Conservation (phyloP, 2,113 vertebrate species). For the Phyllostomus hastatus region DNA sequence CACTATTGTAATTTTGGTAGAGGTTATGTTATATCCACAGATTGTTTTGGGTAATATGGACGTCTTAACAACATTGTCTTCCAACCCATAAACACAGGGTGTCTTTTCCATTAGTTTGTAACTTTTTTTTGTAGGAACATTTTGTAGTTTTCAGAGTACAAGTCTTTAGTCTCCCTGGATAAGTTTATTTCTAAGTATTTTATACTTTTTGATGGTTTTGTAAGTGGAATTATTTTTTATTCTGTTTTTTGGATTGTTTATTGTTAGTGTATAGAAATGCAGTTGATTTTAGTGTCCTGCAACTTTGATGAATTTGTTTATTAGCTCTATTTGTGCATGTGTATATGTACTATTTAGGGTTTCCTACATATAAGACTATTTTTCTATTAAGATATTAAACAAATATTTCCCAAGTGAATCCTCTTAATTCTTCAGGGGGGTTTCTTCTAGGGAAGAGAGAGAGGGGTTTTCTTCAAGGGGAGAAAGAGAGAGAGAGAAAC, state of each 20-base stretch:
- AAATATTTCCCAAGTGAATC: background rate
- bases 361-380: background rate
- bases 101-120: background rate
- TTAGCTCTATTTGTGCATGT: background rate
- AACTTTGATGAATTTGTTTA: background rate
- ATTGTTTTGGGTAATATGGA: background rate
- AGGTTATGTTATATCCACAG: background rate
- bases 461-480: background rate
- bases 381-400: background rate
- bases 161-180: background rate
- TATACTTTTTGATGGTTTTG: background rate
- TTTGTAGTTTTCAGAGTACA: background rate
- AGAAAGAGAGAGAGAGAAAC: background rate
- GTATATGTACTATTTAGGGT: background rate
- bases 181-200: slow-evolving; percentile 16
- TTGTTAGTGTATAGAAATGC: background rate
- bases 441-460: background rate
- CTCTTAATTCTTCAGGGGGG: background rate
- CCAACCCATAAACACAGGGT: background rate
- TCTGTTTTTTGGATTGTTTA: background rate
- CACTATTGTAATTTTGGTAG: background rate
- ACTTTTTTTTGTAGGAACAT: background rate
- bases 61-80: background rate
- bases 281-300: background rate
- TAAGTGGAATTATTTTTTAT: background rate